Evolutionary conservation across 2,797 vertebrate species (phyloP).

Genomic region (Pipistrellus pygmaeus): DNA sequence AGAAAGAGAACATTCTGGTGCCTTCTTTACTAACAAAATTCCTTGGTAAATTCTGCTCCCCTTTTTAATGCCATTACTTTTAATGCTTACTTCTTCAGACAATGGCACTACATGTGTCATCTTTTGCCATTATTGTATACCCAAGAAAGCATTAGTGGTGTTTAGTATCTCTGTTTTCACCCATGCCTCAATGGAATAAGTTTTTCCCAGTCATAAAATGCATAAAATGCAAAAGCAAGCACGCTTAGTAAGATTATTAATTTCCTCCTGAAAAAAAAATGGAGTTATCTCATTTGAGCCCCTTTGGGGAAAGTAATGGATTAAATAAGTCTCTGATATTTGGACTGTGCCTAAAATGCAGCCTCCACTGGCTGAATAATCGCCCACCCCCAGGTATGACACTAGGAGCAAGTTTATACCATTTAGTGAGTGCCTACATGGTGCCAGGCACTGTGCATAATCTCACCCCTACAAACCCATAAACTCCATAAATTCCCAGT

Average conservation of each 20-base stretch:
- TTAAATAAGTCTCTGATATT: neutral
- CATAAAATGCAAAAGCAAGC: conserved; percentile 40
- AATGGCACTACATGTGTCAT: neutral
- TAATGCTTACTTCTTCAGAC: conserved; percentile 4
- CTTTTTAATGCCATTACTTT: conserved; percentile 17
- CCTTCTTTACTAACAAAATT: conserved; percentile 57
- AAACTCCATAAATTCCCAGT: neutral
- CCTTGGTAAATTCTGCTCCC: conserved; percentile 35
- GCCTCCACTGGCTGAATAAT: neutral
- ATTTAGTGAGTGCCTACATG: neutral
- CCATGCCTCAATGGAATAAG: neutral
- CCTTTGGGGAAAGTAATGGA: neutral
- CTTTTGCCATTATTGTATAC: neutral
- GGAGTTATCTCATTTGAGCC: neutral
- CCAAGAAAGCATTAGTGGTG: neutral
- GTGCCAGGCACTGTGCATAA: neutral
- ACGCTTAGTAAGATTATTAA: neutral
- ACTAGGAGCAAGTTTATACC: neutral
- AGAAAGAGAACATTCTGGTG: conserved; percentile 45
- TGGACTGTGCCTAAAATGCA: neutral
- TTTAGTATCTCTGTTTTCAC: conserved; percentile 5
- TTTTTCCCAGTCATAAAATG: conserved; percentile 46
- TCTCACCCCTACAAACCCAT: neutral
- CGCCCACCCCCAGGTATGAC: neutral
- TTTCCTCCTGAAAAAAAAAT: conserved; percentile 27